Evolutionary conservation across 1,140 invertebrate genomes (phyloP).

Genomic region (Aphelinus certus): DNA sequence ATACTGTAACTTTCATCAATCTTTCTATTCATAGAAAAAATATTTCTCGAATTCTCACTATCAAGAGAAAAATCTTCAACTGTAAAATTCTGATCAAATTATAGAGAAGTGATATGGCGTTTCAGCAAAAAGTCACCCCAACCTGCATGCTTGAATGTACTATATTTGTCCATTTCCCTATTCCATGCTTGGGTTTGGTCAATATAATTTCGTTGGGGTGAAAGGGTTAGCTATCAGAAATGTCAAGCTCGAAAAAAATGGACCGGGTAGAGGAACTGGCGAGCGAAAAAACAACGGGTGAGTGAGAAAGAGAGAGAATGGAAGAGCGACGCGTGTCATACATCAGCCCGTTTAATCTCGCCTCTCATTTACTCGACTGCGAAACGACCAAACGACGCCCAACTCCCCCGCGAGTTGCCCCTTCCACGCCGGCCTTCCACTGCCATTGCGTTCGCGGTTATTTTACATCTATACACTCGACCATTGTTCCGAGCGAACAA

Average conservation of each 20-base stretch:
- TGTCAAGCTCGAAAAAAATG: conserved; percentile 35
- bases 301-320: conserved; percentile 36
- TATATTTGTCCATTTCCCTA: neutral
- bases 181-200: neutral
- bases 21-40: too few relatives aligned
- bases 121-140: too few relatives aligned
- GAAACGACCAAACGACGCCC: conserved; percentile 53
- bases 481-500: conserved; percentile 29
- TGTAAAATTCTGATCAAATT: too few relatives aligned
- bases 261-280: neutral
- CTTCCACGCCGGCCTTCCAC: neutral
- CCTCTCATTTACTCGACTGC: conserved; percentile 58
- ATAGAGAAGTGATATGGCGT: too few relatives aligned
- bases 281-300: conserved; percentile 13
- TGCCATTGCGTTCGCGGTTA: conserved; percentile 41
- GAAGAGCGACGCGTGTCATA: conserved; percentile 49
- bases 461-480: conserved; percentile 30
- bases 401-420: conserved; percentile 39
- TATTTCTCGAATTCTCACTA: too few relatives aligned
- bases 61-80: too few relatives aligned
- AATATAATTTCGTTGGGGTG: conserved; percentile 19
- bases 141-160: neutral
- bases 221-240: conserved; percentile 43
- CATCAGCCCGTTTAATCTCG: conserved; percentile 61
- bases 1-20: too few relatives aligned